phyloP scores from a whole-genome alignment of 2,888 invertebrate species.

The Clepsis dumicolana region DNA sequence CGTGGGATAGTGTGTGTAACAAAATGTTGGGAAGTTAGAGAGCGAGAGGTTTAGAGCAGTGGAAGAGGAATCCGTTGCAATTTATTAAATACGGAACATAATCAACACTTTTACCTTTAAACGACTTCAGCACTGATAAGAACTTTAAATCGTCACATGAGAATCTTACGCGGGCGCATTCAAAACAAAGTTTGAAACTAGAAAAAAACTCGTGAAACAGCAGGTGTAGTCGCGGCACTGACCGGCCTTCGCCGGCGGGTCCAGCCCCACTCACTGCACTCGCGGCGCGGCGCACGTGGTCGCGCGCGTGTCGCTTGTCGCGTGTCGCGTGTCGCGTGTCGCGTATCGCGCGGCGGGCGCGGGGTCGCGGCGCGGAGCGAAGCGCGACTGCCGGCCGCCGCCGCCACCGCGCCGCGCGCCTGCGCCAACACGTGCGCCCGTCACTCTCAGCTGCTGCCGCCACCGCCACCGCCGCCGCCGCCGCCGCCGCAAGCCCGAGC shows the following conservation, averaged over 20 bases:
- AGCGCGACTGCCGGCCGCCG: slow-evolving; percentile 28
- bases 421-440: background rate
- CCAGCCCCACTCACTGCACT: slow-evolving; percentile 21
- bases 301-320: slow-evolving; percentile 11
- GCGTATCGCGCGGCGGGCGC: slow-evolving; percentile 10
- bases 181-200: slow-evolving; percentile 1
- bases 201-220: too few relatives aligned
- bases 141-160: background rate
- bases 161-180: background rate
- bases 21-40: too few relatives aligned
- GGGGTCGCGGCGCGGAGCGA: slow-evolving; percentile 27
- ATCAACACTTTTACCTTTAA: background rate
- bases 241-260: background rate
- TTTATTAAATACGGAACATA: background rate
- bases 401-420: slow-evolving; percentile 8
- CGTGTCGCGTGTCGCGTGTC: background rate
- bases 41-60: too few relatives aligned
- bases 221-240: background rate
- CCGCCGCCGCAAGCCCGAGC: slow-evolving; percentile 11
- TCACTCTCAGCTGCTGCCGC: too few relatives aligned
- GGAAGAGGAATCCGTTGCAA: background rate
- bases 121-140: background rate
- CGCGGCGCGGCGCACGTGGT: slow-evolving; percentile 25
- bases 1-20: too few relatives aligned
- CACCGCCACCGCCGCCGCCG: slow-evolving; percentile 5